Conservation (phyloP, 2,113 vertebrate genomes). For the Lampris megalopsis region DNA sequence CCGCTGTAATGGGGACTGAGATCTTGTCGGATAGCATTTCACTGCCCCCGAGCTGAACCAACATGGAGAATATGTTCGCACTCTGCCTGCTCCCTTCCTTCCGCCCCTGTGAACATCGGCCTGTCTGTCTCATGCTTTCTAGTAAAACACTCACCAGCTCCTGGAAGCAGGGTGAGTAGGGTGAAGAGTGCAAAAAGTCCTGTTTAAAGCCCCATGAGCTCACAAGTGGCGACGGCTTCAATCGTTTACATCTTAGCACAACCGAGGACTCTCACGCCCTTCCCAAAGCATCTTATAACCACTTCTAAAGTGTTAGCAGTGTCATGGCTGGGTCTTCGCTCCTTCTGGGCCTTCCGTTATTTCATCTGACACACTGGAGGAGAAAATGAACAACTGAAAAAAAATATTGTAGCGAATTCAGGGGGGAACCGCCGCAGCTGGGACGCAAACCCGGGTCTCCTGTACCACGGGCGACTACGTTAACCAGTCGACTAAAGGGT, state of each 20-base stretch:
- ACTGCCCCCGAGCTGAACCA: constrained; percentile 31
- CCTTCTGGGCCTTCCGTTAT: constrained; percentile 1
- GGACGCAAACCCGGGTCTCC: too few species aligned
- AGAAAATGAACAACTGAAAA: neutral
- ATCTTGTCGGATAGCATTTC: constrained; percentile 38
- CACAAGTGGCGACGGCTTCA: neutral
- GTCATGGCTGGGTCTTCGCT: neutral
- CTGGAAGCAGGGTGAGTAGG: constrained; percentile 4
- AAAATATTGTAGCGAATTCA: too few species aligned
- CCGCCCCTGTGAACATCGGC: constrained; percentile 49
- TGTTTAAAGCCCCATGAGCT: neutral
- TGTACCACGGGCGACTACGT: too few species aligned
- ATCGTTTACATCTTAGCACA: neutral
- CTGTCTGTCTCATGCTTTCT: constrained; percentile 53
- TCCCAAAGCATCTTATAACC: too few species aligned
- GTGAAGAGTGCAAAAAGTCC: neutral
- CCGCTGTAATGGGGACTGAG: constrained; percentile 1
- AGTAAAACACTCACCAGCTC: constrained; percentile 52
- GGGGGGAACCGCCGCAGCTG: too few species aligned
- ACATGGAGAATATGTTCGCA: constrained; percentile 25
- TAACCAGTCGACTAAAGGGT: too few species aligned
- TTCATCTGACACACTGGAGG: neutral
- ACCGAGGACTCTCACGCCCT: too few species aligned
- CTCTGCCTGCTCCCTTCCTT: constrained; percentile 41
- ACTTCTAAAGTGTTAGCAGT: too few species aligned